phyloP scores from a whole-genome alignment of 2,113 vertebrate genomes.

The Campylorhamphus procurvoides region DNA sequence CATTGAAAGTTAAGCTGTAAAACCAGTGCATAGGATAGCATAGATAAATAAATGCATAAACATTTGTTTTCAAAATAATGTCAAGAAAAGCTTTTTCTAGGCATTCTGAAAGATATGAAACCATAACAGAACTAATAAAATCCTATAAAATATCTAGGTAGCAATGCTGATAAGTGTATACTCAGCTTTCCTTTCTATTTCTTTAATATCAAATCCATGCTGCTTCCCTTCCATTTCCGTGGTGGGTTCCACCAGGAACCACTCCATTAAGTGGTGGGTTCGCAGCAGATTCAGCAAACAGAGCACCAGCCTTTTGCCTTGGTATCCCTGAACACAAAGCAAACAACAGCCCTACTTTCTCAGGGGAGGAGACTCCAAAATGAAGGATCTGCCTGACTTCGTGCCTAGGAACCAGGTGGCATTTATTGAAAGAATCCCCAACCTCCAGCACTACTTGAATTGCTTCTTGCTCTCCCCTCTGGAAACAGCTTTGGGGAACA shows the following conservation, averaged over 20 bases:
- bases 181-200: not conserved
- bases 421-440: not conserved
- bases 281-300: not conserved
- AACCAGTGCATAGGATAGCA: not conserved
- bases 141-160: not conserved
- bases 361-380: not conserved
- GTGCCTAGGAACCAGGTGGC: not conserved
- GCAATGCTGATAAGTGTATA: not conserved
- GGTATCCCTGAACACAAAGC: rapidly evolving
- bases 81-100: not conserved
- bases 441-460: not conserved
- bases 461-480: rapidly evolving
- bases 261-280: not conserved
- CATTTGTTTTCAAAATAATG: not conserved
- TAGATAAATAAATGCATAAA: not conserved
- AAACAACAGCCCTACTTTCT: not conserved
- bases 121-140: not conserved
- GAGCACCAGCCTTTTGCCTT: not conserved
- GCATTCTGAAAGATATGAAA: not conserved
- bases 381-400: not conserved
- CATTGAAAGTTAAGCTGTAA: not conserved
- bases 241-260: too few species aligned
- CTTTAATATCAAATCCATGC: not conserved
- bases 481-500: rapidly evolving
- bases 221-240: not conserved